A percentile compares a stretch with the other conserved stretches of the same genome.
These are phyloP conservation scores for Yasuhikotakia modesta DNA, from an alignment of 2,797 vertebrate genomes.

Conservation along the genomic window DNA sequence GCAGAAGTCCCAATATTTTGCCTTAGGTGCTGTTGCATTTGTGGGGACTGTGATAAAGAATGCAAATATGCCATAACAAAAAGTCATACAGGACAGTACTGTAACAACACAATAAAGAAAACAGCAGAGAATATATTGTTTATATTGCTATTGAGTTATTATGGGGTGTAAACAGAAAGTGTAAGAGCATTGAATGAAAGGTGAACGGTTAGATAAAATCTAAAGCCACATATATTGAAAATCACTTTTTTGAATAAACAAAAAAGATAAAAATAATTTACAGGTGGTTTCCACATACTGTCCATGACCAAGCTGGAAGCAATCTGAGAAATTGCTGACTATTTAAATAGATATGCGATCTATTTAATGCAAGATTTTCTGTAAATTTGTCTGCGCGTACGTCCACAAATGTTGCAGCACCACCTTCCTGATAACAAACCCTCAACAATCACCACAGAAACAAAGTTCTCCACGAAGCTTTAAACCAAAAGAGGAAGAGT, in stretches of 20 bases:
- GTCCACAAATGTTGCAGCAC: neutral
- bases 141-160: slow-evolving; percentile 25
- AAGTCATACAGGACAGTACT: neutral
- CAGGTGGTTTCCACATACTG: neutral
- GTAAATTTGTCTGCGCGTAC: neutral
- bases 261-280: neutral
- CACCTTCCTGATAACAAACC: too few relatives aligned
- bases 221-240: neutral
- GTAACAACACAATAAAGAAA: slow-evolving; percentile 1
- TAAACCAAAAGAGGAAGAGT: slow-evolving; percentile 49
- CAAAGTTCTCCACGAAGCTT: slow-evolving; percentile 16
- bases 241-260: neutral
- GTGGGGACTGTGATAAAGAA: neutral
- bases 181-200: neutral
- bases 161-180: slow-evolving; percentile 2
- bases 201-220: neutral
- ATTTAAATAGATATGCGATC: neutral
- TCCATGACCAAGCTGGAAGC: neutral
- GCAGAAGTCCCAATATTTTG: slow-evolving; percentile 4
- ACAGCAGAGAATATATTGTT: slow-evolving; percentile 51
- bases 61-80: neutral
- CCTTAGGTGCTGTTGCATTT: neutral
- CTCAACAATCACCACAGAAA: slow-evolving; percentile 6
- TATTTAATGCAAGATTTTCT: neutral
- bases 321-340: neutral